Conservation (phyloP, 2,113 vertebrate species). For the Choloepus hoffmanni region DNA sequence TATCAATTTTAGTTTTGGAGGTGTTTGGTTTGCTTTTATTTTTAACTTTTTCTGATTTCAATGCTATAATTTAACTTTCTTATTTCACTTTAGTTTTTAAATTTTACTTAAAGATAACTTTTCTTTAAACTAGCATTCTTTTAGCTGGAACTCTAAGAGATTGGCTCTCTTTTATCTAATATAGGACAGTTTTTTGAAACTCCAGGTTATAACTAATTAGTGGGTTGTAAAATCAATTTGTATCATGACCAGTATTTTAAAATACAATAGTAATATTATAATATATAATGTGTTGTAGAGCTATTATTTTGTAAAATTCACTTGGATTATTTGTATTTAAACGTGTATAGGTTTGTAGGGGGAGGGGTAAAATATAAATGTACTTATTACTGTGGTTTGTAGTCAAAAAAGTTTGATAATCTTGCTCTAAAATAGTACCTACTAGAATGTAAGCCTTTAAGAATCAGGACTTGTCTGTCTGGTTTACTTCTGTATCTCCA, state of each 20-base stretch:
- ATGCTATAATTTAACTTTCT: conserved; percentile 7
- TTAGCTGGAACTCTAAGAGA: not conserved
- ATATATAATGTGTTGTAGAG: not conserved
- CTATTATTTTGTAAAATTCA: not conserved
- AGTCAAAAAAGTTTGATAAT: not conserved
- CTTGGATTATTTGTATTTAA: not conserved
- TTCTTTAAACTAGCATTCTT: conserved; percentile 6
- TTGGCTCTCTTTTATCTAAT: not conserved
- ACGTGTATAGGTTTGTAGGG: not conserved
- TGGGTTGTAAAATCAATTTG: not conserved
- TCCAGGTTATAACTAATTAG: not conserved
- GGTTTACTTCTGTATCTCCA: not conserved
- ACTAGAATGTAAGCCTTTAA: not conserved
- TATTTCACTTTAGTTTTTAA: conserved; percentile 11
- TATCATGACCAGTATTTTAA: not conserved
- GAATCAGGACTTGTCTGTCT: not conserved
- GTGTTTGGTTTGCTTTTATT: not conserved
- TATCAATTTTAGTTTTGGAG: not conserved
- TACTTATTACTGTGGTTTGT: not conserved
- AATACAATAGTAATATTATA: not conserved
- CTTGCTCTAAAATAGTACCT: not conserved
- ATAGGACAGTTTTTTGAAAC: not conserved
- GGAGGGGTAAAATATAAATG: not conserved
- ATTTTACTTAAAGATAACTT: not conserved
- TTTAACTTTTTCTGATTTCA: not conserved